phyloP scores from a whole-genome alignment of 2,888 invertebrate genomes.

The Nymphalis polychloros region DNA sequence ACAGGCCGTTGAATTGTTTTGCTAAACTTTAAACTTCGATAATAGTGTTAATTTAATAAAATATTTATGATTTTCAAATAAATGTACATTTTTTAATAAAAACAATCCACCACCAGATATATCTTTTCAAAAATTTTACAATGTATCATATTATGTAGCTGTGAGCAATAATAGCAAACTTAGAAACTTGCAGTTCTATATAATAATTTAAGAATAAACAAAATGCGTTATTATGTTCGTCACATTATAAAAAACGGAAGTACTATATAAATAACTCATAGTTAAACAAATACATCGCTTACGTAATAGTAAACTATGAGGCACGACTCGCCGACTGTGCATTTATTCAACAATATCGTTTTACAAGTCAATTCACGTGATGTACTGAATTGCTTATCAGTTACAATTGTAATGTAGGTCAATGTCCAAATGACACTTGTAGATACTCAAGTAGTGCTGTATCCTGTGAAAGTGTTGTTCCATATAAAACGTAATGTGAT shows the following conservation, averaged over 20 bases:
- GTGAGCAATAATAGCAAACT: too few relatives aligned
- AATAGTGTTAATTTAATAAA: too few relatives aligned
- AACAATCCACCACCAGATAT: too few relatives aligned
- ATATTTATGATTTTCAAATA: too few relatives aligned
- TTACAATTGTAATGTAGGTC: slow-evolving; percentile 65
- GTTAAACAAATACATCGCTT: slow-evolving; percentile 14
- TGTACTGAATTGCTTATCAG: slow-evolving; percentile 63
- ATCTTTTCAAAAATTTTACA: too few relatives aligned
- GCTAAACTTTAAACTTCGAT: too few relatives aligned
- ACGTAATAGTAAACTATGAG: slow-evolving; percentile 32
- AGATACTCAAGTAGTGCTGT: slow-evolving; percentile 13
- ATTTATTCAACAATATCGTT: slow-evolving; percentile 63
- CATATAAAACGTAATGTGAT: too few relatives aligned
- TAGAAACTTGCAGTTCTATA: too few relatives aligned
- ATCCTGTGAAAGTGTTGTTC: background rate
- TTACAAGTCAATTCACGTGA: slow-evolving; percentile 67
- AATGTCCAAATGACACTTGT: slow-evolving; percentile 54
- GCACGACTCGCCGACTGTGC: slow-evolving; percentile 43
- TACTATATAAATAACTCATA: background rate
- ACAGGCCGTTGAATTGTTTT: too few relatives aligned
- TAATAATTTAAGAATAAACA: background rate
- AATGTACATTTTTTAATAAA: background rate
- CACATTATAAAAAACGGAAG: background rate
- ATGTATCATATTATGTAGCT: too few relatives aligned
- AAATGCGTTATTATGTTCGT: background rate